Conservation (phyloP, 1,140 invertebrate species). For the Agrilus planipennis region DNA sequence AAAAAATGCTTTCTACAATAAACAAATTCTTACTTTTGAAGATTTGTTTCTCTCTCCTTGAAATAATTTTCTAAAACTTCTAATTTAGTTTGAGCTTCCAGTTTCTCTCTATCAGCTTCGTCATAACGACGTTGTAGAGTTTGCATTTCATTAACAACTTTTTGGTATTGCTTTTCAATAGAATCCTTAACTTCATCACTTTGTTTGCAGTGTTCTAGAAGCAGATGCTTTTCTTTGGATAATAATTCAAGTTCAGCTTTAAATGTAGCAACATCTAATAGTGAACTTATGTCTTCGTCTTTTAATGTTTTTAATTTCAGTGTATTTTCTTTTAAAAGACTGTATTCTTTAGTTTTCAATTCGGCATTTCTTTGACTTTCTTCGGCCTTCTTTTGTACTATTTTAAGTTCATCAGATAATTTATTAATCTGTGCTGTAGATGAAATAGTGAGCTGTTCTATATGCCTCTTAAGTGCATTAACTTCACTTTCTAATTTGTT, state of each 20-base stretch:
- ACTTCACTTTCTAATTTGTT: constrained; percentile 31
- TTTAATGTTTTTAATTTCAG: constrained; percentile 34
- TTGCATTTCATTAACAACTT: constrained; percentile 36
- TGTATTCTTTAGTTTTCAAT: constrained; percentile 29
- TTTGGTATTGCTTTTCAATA: constrained; percentile 19
- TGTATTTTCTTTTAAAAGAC: constrained; percentile 35
- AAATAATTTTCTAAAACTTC: constrained; percentile 80
- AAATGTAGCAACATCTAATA: constrained; percentile 36
- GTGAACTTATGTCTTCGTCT: constrained; percentile 31
- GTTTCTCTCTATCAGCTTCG: constrained; percentile 60
- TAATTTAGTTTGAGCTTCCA: constrained; percentile 68
- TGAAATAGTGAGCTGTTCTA: constrained; percentile 20
- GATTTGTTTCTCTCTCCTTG: constrained; percentile 73
- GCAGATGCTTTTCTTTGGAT: constrained; percentile 32
- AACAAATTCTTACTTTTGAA: constrained; percentile 55
- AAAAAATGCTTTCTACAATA: not conserved
- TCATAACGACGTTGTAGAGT: constrained; percentile 51
- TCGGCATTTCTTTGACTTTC: constrained; percentile 22
- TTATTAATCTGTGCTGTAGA: constrained; percentile 8
- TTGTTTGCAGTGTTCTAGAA: constrained; percentile 32
- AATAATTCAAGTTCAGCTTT: constrained; percentile 39
- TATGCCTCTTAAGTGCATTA: constrained; percentile 18
- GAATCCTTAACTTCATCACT: constrained; percentile 31
- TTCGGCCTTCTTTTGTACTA: constrained; percentile 7
- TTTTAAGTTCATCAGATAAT: constrained; percentile 8